These are phyloP conservation scores for Netelia virgata DNA, from an alignment of 2,888 invertebrate genomes.

Conservation along the genomic window DNA sequence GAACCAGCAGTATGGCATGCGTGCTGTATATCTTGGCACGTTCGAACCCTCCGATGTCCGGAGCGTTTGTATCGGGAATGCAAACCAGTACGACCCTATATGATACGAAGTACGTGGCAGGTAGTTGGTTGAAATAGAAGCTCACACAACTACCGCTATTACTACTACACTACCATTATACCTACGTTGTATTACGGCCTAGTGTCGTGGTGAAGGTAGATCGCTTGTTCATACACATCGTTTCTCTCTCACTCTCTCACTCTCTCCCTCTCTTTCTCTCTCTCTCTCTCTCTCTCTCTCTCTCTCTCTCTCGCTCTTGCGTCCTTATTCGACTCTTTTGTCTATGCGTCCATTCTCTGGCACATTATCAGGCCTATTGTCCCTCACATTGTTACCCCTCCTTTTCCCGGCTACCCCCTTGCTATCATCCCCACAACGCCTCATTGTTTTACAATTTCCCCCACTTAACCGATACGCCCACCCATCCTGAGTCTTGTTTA, in stretches of 20 bases:
- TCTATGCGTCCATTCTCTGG: conserved; percentile 85
- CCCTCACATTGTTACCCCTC: conserved; percentile 83
- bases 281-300: conserved; percentile 69
- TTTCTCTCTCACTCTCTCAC: conserved; percentile 69
- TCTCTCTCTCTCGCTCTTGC: conserved; percentile 50
- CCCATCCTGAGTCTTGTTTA: conserved; percentile 71
- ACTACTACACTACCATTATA: no score
- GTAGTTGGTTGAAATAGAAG: conserved; percentile 59
- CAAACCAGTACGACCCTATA: conserved; percentile 72
- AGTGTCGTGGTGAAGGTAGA: not conserved
- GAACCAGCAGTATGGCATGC: not conserved
- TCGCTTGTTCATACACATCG: not conserved
- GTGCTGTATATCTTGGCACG: conserved; percentile 33
- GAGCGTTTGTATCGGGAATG: conserved; percentile 1
- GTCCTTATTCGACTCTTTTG: conserved; percentile 84
- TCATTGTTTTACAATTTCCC: conserved; percentile 85
- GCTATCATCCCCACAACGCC: conserved; percentile 74
- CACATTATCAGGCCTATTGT: conserved; percentile 85
- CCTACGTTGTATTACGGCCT: not conserved
- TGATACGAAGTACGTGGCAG: conserved; percentile 76
- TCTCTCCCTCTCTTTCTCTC: conserved; percentile 69
- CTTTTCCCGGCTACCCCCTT: conserved; percentile 4
- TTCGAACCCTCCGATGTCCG: conserved; percentile 2
- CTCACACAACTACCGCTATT: conserved; percentile 7
- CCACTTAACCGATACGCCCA: conserved; percentile 84